Percentiles rank a stretch among this genome's conserved stretches.
phyloP scores from a whole-genome alignment of 2,888 invertebrate genomes.

The Hydrotaea diabolus region DNA sequence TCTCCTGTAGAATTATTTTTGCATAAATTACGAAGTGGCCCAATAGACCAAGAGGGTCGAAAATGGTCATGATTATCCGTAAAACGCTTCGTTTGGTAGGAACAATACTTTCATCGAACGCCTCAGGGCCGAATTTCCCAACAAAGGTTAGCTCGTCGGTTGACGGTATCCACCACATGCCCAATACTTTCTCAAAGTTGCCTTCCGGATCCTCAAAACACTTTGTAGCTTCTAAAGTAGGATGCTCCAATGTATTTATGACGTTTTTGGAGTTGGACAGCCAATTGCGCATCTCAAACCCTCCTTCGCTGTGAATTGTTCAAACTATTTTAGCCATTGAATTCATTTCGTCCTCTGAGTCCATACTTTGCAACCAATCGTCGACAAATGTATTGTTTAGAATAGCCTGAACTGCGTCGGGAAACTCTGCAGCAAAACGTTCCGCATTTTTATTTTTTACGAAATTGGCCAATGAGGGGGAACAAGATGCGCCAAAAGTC shows the following conservation, averaged over 20 bases:
- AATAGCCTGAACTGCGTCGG: no score
- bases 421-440: constrained; percentile 18
- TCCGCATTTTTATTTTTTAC: constrained; percentile 57
- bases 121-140: constrained; percentile 35
- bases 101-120: constrained; percentile 22
- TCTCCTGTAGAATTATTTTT: constrained; percentile 53
- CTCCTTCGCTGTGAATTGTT: constrained; percentile 49
- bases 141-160: constrained; percentile 62
- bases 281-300: no score
- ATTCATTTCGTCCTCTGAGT: constrained; percentile 47
- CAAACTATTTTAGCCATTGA: constrained; percentile 42
- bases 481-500: constrained; percentile 61
- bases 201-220: constrained; percentile 27
- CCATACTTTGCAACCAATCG: constrained; percentile 54
- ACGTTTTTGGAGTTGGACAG: constrained; percentile 51
- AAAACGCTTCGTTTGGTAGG: constrained; percentile 56
- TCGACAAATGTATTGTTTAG: constrained; percentile 51
- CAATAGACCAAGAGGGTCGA: constrained; percentile 49
- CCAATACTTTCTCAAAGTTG: constrained; percentile 63
- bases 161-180: constrained; percentile 65
- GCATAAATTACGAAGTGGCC: constrained; percentile 42
- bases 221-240: background rate
- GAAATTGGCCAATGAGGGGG: constrained; percentile 50
- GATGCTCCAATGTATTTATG: constrained; percentile 8
- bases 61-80: constrained; percentile 41